Conservation (phyloP, 2,113 vertebrate species). For the Mesoclemmys tuberculata region DNA sequence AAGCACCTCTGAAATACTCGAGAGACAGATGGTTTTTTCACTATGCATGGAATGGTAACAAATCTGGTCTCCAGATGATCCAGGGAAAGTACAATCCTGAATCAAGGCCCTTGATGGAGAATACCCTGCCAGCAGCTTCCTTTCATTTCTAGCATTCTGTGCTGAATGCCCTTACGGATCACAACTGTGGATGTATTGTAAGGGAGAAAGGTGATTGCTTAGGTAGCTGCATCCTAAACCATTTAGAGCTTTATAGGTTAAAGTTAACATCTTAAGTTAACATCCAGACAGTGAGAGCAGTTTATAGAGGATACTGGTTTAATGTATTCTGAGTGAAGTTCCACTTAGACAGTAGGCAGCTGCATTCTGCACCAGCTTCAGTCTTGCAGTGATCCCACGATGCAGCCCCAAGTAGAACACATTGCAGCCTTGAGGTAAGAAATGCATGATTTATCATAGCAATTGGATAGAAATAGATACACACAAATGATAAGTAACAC, state of each 20-base stretch:
- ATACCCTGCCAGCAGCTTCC: neutral
- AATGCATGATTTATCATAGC: neutral
- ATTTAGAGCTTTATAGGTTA: neutral
- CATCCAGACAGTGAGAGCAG: neutral
- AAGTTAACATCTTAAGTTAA: neutral
- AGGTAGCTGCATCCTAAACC: neutral
- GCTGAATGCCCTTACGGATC: neutral
- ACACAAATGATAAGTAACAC: neutral
- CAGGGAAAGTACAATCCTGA: neutral
- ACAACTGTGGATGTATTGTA: fast-evolving
- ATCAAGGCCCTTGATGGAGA: neutral
- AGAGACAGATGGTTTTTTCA: neutral
- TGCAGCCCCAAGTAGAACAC: neutral
- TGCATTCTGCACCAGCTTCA: neutral
- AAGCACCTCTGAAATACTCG: neutral
- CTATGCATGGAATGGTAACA: neutral
- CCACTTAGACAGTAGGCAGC: fast-evolving
- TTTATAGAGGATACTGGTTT: neutral
- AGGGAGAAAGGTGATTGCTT: neutral
- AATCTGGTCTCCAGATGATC: neutral
- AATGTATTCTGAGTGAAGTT: neutral
- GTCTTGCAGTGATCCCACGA: neutral
- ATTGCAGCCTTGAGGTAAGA: neutral
- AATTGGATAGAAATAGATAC: neutral
- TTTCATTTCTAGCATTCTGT: neutral